Evolutionary conservation across 2,113 vertebrate species (phyloP).

Genomic region (Macaca nemestrina): DNA sequence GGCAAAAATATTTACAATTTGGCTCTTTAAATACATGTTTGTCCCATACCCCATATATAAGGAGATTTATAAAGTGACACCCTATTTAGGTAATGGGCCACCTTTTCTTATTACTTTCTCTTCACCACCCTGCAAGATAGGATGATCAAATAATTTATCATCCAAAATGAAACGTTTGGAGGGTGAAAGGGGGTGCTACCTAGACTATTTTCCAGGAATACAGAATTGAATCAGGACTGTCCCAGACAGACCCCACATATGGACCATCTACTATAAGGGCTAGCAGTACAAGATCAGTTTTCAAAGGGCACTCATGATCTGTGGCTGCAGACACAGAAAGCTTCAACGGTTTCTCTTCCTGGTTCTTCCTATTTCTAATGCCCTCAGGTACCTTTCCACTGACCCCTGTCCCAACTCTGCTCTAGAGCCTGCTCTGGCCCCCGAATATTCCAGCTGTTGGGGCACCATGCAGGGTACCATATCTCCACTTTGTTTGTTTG

Average conservation of each 20-base stretch:
- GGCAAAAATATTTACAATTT: neutral
- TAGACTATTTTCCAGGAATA: neutral
- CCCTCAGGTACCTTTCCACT: neutral
- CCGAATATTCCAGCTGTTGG: neutral
- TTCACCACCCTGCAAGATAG: neutral
- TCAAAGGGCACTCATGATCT: neutral
- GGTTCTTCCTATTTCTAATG: neutral
- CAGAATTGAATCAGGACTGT: neutral
- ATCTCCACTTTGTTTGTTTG: neutral
- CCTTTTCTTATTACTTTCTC: neutral
- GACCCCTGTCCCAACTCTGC: neutral
- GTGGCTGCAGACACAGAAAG: neutral
- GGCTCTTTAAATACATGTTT: neutral
- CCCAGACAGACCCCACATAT: neutral
- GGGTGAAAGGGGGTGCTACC: neutral
- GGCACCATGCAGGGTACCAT: neutral
- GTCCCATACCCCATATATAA: neutral
- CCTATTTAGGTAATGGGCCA: neutral
- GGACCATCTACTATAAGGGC: accelerated
- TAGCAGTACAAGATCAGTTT: neutral
- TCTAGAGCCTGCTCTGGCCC: neutral
- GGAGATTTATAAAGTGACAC: neutral
- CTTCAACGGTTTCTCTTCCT: neutral
- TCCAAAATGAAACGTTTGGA: neutral
- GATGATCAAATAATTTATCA: neutral